Evolutionary conservation across 2,113 vertebrate species (phyloP).

Genomic region (Cottus gobio): DNA sequence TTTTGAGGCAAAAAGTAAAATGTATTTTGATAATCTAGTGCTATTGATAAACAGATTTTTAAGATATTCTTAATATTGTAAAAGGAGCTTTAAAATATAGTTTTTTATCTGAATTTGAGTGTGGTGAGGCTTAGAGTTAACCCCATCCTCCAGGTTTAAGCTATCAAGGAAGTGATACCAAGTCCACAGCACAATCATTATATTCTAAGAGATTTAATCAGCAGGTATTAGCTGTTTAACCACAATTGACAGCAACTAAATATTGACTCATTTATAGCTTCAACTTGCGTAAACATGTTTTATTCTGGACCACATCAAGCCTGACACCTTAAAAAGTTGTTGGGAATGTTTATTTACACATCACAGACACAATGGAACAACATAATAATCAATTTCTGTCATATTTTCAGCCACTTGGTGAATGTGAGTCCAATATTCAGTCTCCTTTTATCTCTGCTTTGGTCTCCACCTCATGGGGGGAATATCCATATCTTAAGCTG

Average conservation of each 20-base stretch:
- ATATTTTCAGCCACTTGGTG: too few species aligned
- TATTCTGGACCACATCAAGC: too few species aligned
- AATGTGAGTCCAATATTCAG: too few species aligned
- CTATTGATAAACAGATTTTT: neutral
- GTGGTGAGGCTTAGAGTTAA: neutral
- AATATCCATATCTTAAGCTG: too few species aligned
- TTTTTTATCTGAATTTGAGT: neutral
- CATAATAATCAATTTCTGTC: neutral
- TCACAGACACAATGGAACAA: neutral
- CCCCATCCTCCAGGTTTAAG: neutral
- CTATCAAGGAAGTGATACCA: neutral
- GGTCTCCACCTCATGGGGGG: too few species aligned
- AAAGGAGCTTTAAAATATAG: neutral
- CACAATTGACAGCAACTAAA: neutral
- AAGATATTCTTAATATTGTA: neutral
- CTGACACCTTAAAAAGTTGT: neutral
- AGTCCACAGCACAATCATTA: neutral
- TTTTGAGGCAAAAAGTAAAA: neutral
- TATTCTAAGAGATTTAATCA: neutral
- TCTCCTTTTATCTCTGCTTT: too few species aligned
- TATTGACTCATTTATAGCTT: neutral
- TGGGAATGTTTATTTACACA: neutral
- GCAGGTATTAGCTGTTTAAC: neutral
- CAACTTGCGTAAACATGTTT: neutral
- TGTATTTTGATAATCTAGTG: conserved; percentile 1